phyloP scores from a whole-genome alignment of 2,113 vertebrate genomes.

The Tupaia chinensis region DNA sequence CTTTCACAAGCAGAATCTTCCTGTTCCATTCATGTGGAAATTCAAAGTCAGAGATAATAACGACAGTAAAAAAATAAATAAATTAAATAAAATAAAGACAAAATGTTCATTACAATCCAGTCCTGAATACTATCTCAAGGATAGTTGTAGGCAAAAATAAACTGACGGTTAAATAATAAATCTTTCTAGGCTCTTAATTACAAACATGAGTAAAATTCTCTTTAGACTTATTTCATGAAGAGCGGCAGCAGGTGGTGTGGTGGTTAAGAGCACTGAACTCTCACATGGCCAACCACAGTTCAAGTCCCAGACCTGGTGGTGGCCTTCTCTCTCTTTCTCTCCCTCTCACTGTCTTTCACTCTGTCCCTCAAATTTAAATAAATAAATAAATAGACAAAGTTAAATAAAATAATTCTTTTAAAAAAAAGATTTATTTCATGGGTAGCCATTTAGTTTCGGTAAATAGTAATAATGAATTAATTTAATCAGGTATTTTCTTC shows the following conservation, averaged over 20 bases:
- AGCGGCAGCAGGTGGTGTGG: too few relatives aligned
- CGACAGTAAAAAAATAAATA: background rate
- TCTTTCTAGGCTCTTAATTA: background rate
- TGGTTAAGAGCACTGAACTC: too few relatives aligned
- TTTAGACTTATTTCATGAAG: background rate
- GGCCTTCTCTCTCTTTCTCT: too few relatives aligned
- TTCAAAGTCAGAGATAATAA: background rate
- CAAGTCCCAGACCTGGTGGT: too few relatives aligned
- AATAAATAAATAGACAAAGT: too few relatives aligned
- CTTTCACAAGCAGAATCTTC: background rate
- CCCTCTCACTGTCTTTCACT: too few relatives aligned
- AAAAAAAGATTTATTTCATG: background rate
- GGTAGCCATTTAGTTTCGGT: background rate
- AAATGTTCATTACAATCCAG: background rate
- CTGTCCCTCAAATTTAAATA: too few relatives aligned
- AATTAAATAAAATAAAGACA: background rate
- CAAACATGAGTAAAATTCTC: constrained; percentile 3
- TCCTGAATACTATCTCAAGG: background rate
- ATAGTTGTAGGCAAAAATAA: background rate
- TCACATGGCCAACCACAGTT: too few relatives aligned
- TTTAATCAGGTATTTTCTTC: background rate
- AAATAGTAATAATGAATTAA: background rate
- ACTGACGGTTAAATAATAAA: background rate
- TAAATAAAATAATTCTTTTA: too few relatives aligned
- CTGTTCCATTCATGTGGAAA: background rate